Evolutionary conservation across 2,888 invertebrate species (phyloP).

Genomic region (Gisinianus flammeolus): DNA sequence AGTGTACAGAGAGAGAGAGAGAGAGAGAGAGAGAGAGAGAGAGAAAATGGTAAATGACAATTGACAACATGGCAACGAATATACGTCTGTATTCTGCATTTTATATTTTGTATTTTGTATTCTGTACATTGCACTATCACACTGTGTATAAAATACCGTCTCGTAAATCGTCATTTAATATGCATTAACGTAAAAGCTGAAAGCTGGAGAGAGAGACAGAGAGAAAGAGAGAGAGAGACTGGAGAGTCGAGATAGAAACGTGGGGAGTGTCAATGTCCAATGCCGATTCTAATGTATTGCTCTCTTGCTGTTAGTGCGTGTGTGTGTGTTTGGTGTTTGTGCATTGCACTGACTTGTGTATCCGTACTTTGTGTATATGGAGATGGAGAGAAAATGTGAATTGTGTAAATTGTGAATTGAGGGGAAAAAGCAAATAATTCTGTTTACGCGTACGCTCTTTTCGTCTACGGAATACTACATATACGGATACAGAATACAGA

Average conservation of each 20-base stretch:
- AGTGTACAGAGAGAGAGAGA: too few relatives aligned
- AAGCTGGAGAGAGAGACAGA: background rate
- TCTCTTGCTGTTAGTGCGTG: background rate
- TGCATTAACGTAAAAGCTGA: constrained; percentile 29
- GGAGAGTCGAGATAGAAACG: background rate
- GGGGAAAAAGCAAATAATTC: constrained; percentile 30
- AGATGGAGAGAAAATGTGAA: too few relatives aligned
- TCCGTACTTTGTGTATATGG: background rate
- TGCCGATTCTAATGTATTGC: background rate
- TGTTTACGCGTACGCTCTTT: background rate
- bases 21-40: background rate
- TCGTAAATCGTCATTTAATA: constrained; percentile 29
- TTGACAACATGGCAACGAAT: background rate
- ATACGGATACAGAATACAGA: too few relatives aligned
- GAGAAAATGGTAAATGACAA: background rate
- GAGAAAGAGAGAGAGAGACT: background rate
- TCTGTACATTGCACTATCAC: too few relatives aligned
- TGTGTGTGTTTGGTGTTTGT: constrained; percentile 11
- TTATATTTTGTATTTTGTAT: background rate
- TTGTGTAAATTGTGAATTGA: constrained; percentile 1
- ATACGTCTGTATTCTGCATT: too few relatives aligned
- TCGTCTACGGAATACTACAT: too few relatives aligned
- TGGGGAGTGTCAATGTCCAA: constrained; percentile 24
- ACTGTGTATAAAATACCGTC: too few relatives aligned
- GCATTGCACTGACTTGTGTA: background rate